A percentile compares a stretch with the other conserved stretches of the same genome.
phyloP scores from a whole-genome alignment of 1,140 invertebrate genomes.

The Sitophilus oryzae region DNA sequence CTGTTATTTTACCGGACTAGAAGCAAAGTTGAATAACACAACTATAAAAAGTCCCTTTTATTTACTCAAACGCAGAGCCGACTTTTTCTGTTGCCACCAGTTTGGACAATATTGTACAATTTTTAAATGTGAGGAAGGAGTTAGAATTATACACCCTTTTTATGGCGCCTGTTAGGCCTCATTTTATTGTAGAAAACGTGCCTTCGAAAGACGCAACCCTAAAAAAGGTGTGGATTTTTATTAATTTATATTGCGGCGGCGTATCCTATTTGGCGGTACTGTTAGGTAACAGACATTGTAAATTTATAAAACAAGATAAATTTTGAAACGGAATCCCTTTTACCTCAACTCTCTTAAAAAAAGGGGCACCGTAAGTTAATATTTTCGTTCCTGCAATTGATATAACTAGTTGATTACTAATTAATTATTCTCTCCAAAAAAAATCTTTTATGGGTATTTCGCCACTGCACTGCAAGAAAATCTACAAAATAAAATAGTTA shows the following conservation, averaged over 20 bases:
- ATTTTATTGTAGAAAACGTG: not conserved
- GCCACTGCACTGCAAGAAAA: no score
- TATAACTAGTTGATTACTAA: no score
- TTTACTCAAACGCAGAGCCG: not conserved
- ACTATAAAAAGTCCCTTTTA: not conserved
- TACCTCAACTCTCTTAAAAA: no score
- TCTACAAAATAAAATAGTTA: no score
- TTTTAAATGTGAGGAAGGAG: not conserved
- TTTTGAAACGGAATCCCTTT: no score
- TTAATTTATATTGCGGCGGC: not conserved
- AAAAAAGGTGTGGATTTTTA: not conserved
- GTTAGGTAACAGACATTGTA: not conserved
- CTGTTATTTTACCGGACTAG: no score
- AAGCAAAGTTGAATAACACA: not conserved
- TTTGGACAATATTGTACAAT: not conserved
- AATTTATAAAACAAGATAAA: no score
- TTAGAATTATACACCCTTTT: not conserved
- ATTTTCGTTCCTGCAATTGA: no score
- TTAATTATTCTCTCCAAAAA: no score
- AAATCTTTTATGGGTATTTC: no score
- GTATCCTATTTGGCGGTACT: no score
- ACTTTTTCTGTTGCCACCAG: not conserved
- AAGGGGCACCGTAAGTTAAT: no score
- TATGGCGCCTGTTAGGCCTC: not conserved
- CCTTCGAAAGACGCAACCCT: not conserved